A percentile compares a stretch with the other conserved stretches of the same genome.
Evolutionary conservation across 1,140 invertebrate genomes (phyloP).

Genomic region (Geopemphigus sp.): DNA sequence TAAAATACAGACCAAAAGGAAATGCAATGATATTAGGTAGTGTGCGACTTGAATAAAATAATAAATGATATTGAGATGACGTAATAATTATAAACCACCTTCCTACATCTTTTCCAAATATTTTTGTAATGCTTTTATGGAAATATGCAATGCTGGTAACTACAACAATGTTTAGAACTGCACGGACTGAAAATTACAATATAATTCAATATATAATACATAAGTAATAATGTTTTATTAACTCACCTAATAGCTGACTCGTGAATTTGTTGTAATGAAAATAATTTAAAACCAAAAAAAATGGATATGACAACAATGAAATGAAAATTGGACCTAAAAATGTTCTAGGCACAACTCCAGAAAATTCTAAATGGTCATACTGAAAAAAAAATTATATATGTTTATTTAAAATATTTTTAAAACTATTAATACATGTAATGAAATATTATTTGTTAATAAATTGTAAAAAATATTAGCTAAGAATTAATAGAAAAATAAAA

Average conservation of each 20-base stretch:
- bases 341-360: constrained; percentile 95
- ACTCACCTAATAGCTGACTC: constrained; percentile 85
- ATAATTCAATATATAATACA: constrained; percentile 6
- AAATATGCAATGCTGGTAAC: constrained; percentile 73
- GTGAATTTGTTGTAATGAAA: constrained; percentile 80
- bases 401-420: too few relatives aligned
- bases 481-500: too few relatives aligned
- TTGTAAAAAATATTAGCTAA: too few relatives aligned
- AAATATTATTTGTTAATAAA: too few relatives aligned
- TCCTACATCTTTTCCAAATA: constrained; percentile 75
- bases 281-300: constrained; percentile 68
- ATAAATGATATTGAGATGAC: constrained; percentile 93
- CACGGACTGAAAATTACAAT: constrained; percentile 72
- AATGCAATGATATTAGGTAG: constrained; percentile 96
- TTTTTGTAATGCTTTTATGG: constrained; percentile 66
- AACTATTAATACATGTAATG: too few relatives aligned
- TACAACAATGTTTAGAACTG: constrained; percentile 72
- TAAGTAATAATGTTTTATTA: constrained; percentile 7
- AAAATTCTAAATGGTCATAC: constrained; percentile 98
- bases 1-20: constrained; percentile 71
- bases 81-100: constrained; percentile 84
- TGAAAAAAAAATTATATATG: constrained; percentile 60
- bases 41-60: constrained; percentile 92
- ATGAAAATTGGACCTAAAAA: constrained; percentile 92
- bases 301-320: constrained; percentile 73